Conservation (phyloP, 1,140 invertebrate genomes). For the Condylostylus longicornis region DNA sequence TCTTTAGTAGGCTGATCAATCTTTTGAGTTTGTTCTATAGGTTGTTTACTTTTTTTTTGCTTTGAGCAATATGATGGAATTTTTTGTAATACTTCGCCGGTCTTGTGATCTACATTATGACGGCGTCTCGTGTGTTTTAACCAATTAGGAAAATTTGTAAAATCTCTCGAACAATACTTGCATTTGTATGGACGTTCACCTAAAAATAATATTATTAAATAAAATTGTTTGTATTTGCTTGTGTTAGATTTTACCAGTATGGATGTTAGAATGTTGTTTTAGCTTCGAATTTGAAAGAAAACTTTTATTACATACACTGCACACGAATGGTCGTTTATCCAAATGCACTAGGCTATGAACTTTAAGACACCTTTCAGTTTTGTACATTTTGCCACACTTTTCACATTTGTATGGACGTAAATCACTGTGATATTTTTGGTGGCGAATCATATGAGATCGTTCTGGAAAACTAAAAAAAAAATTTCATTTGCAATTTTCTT, state of each 20-base stretch:
- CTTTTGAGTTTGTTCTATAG: conserved; percentile 1
- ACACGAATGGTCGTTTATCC: conserved; percentile 33
- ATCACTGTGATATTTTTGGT: conserved; percentile 35
- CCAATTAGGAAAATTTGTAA: conserved; percentile 42
- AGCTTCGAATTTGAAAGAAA: conserved; percentile 37
- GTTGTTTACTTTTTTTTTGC: conserved; percentile 4
- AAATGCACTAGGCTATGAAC: conserved; percentile 35
- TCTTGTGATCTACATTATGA: conserved; percentile 39
- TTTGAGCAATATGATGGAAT: conserved; percentile 31
- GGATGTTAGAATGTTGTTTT: conserved; percentile 40
- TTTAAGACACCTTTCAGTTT: conserved; percentile 37
- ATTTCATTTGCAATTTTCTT: background rate
- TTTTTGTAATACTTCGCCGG: conserved; percentile 32
- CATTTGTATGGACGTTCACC: conserved; percentile 38
- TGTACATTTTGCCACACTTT: conserved; percentile 35
- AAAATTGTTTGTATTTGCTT: background rate
- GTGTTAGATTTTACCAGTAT: conserved; percentile 23
- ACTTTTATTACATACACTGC: conserved; percentile 35
- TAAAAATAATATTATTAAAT: background rate
- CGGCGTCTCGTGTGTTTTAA: conserved; percentile 38
- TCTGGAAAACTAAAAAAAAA: conserved; percentile 31
- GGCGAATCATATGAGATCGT: conserved; percentile 34
- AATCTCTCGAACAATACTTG: conserved; percentile 38
- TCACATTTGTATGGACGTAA: conserved; percentile 34
- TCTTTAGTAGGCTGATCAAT: background rate